These are phyloP conservation scores for Hipposideros larvatus DNA, from an alignment of 2,797 vertebrate genomes.

Conservation along the genomic window DNA sequence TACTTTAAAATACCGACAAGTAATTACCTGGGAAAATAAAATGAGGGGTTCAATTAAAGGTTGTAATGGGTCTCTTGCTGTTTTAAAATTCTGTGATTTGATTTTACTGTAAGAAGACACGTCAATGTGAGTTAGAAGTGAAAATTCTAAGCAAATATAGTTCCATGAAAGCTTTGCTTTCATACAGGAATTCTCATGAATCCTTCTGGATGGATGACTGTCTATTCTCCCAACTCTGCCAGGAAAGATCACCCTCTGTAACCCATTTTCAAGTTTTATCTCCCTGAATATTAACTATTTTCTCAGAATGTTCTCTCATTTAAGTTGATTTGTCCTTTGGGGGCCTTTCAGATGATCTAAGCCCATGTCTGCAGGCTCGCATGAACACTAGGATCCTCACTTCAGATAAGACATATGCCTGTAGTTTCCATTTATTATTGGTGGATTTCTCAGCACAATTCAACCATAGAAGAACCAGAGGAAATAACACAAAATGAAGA, in stretches of 20 bases:
- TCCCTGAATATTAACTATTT: background rate
- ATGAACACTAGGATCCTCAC: background rate
- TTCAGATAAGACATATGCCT: background rate
- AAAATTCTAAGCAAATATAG: background rate
- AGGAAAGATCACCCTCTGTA: background rate
- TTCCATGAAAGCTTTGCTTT: background rate
- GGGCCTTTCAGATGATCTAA: background rate
- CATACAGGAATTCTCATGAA: background rate
- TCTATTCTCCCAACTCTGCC: background rate
- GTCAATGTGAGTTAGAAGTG: background rate
- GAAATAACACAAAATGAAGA: background rate
- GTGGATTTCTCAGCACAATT: slow-evolving; percentile 18
- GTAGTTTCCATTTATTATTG: slow-evolving; percentile 33
- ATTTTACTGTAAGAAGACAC: background rate
- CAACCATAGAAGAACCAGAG: slow-evolving; percentile 38
- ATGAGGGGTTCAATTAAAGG: background rate
- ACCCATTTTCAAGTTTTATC: background rate
- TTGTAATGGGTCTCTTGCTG: background rate
- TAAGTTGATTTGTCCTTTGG: background rate
- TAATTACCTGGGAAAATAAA: slow-evolving; percentile 6
- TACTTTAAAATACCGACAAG: slow-evolving; percentile 8
- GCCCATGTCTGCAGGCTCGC: background rate
- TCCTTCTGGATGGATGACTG: background rate
- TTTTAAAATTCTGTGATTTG: slow-evolving; percentile 26
- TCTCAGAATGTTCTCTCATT: background rate